These are phyloP conservation scores for Lagocephalus sceleratus DNA, from an alignment of 2,797 vertebrate genomes.

Conservation along the genomic window DNA sequence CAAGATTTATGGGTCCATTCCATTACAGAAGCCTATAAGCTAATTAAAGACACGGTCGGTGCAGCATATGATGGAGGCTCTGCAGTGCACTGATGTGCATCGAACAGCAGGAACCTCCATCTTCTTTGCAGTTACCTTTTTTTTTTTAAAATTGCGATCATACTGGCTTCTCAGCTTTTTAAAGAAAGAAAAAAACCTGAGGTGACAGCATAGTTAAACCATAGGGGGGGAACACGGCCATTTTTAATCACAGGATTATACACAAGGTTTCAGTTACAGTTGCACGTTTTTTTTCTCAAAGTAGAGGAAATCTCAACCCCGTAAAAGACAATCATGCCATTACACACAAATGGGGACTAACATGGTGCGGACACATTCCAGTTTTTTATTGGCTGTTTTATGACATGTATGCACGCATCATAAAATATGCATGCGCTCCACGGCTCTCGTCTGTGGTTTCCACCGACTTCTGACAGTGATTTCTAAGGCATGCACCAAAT, in stretches of 20 bases:
- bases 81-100: slow-evolving; percentile 22
- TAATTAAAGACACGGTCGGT: slow-evolving; percentile 40
- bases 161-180: slow-evolving; percentile 26
- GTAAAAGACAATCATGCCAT: slow-evolving; percentile 34
- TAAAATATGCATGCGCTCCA: slow-evolving; percentile 11
- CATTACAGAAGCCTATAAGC: slow-evolving; percentile 20
- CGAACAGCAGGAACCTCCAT: slow-evolving; percentile 25
- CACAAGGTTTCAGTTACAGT: too few relatives aligned
- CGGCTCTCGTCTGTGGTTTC: slow-evolving; percentile 24
- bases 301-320: slow-evolving; percentile 11
- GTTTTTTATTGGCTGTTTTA: slow-evolving; percentile 35
- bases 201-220: slow-evolving; percentile 12
- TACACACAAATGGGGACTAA: slow-evolving; percentile 16
- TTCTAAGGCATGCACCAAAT: slow-evolving; percentile 33
- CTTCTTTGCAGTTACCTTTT: slow-evolving; percentile 26
- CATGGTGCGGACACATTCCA: slow-evolving; percentile 21
- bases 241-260: not conserved
- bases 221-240: not conserved
- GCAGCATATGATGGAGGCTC: slow-evolving; percentile 27
- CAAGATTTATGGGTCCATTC: slow-evolving; percentile 33
- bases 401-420: slow-evolving; percentile 29
- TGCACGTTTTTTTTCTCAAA: slow-evolving; percentile 3
- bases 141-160: slow-evolving; percentile 41
- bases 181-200: slow-evolving; percentile 15
- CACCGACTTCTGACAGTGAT: slow-evolving; percentile 3